Conservation (phyloP, 1,140 invertebrate species). For the Ooceraea biroi region DNA sequence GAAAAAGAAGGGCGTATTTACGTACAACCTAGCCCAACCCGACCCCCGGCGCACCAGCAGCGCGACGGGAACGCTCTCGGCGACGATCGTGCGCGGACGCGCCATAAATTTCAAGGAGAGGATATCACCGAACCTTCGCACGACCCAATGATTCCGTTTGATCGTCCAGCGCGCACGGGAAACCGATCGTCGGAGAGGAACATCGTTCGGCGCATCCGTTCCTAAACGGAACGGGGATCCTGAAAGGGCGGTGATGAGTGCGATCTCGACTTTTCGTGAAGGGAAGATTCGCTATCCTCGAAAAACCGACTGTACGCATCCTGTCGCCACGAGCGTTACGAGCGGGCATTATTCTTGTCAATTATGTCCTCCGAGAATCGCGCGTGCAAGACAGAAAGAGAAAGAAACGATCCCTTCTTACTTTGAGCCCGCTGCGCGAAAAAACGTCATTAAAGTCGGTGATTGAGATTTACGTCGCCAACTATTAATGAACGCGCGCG, state of each 20-base stretch:
- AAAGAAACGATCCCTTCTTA: too few species aligned
- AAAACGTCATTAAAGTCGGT: conserved; percentile 5
- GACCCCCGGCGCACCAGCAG: conserved; percentile 15
- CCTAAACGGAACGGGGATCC: neutral
- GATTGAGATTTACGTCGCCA: conserved; percentile 40
- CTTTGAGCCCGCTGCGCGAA: neutral
- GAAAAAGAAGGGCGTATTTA: conserved; percentile 66
- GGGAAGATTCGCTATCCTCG: neutral
- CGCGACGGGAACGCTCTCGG: conserved; percentile 35
- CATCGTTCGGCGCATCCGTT: neutral
- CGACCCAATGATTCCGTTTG: conserved; percentile 72
- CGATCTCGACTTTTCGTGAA: neutral
- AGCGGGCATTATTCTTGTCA: conserved; percentile 8
- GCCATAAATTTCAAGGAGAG: conserved; percentile 67
- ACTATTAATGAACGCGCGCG: conserved; percentile 33
- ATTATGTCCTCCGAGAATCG: neutral
- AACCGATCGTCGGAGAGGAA: neutral
- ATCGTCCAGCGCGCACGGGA: conserved; percentile 47
- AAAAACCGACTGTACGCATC: neutral
- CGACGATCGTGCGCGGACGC: conserved; percentile 10
- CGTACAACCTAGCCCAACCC: conserved; percentile 60
- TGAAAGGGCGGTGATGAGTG: neutral
- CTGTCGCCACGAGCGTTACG: neutral
- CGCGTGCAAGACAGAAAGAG: too few species aligned
- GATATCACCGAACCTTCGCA: conserved; percentile 27